phyloP scores from a whole-genome alignment of 1,140 invertebrate genomes.

The Pogonus chalceus region DNA sequence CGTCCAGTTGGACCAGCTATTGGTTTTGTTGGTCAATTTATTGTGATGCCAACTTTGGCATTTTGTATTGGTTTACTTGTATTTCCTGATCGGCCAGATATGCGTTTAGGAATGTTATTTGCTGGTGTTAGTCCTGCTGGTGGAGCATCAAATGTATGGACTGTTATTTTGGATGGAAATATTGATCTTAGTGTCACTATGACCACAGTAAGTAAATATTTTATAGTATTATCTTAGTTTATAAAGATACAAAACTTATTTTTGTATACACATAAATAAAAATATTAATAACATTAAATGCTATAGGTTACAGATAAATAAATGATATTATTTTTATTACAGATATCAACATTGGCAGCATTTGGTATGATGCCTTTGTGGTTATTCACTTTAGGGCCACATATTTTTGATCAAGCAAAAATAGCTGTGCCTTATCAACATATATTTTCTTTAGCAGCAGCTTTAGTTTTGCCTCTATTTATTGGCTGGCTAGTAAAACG shows the following conservation, averaged over 20 bases:
- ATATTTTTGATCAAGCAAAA: conserved; percentile 61
- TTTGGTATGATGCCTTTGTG: conserved; percentile 79
- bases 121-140: conserved; percentile 85
- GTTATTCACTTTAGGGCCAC: conserved; percentile 82
- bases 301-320: too few relatives aligned
- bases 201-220: conserved; percentile 65
- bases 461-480: conserved; percentile 71
- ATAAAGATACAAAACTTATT: too few relatives aligned
- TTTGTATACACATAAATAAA: conserved; percentile 16
- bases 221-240: too few relatives aligned
- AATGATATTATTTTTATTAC: too few relatives aligned
- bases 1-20: conserved; percentile 75
- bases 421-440: conserved; percentile 71
- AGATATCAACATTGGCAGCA: conserved; percentile 23
- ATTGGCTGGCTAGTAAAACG: conserved; percentile 69
- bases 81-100: conserved; percentile 55
- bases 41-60: conserved; percentile 81
- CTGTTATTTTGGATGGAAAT: conserved; percentile 77
- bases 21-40: conserved; percentile 73
- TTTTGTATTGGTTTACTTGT: conserved; percentile 62
- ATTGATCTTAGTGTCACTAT: conserved; percentile 83
- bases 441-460: conserved; percentile 64
- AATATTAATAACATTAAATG: too few relatives aligned
- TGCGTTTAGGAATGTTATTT: conserved; percentile 83
- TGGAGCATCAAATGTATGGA: conserved; percentile 94